phyloP scores from a whole-genome alignment of 1,140 invertebrate genomes.

The Euglossa dilemma region DNA sequence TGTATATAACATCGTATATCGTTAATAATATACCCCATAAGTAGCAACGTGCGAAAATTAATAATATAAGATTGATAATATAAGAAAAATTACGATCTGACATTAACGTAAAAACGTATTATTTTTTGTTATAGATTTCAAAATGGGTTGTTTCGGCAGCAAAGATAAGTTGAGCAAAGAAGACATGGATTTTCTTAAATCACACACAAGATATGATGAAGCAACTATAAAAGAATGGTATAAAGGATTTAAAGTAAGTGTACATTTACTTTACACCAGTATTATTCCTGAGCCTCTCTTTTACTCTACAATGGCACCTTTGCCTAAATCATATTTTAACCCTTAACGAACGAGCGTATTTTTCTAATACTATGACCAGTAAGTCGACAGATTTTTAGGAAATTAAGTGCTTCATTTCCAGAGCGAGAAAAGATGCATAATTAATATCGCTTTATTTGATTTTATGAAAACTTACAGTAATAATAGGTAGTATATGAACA shows the following conservation, averaged over 20 bases:
- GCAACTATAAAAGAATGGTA: constrained; percentile 99
- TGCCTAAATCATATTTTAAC: too few relatives aligned
- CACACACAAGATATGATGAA: constrained; percentile 97
- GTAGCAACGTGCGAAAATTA: too few relatives aligned
- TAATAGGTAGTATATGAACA: too few relatives aligned
- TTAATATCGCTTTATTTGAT: too few relatives aligned
- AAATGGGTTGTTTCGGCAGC: constrained; percentile 96
- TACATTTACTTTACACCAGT: not conserved
- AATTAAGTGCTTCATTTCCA: too few relatives aligned
- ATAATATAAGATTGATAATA: not conserved
- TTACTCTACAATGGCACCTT: not conserved
- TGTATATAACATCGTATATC: too few relatives aligned
- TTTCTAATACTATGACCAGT: too few relatives aligned
- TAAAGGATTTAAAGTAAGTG: constrained; percentile 96
- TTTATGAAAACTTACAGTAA: too few relatives aligned
- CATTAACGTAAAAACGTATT: not conserved
- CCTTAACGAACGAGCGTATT: too few relatives aligned
- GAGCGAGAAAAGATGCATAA: too few relatives aligned
- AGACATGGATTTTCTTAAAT: constrained; percentile 98
- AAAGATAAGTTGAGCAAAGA: constrained; percentile 98
- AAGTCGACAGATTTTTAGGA: too few relatives aligned
- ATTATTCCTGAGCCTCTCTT: not conserved
- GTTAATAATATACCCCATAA: too few relatives aligned
- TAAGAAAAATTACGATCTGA: not conserved
- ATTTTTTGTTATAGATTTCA: constrained; percentile 75